These are phyloP conservation scores for Caenorhabditis sp. DNA, from an alignment of 2,888 invertebrate genomes.

Conservation along the genomic window DNA sequence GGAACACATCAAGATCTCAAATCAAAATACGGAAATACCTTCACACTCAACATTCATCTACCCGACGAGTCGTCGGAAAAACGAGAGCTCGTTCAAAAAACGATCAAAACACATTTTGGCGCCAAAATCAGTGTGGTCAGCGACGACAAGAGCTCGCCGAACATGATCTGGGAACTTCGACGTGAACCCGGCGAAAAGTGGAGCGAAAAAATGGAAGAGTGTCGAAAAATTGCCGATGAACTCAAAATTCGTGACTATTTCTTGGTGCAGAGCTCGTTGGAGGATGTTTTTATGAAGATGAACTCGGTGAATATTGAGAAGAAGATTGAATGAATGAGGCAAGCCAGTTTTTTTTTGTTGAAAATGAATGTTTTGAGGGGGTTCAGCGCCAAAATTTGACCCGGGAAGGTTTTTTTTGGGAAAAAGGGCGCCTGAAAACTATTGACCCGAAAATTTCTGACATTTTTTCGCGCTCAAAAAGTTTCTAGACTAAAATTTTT, in stretches of 20 bases:
- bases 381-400: no score
- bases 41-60: slow-evolving; percentile 44
- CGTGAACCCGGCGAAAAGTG: slow-evolving; percentile 12
- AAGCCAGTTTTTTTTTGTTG: background rate
- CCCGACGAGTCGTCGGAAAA: slow-evolving; percentile 6
- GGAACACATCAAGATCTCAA: background rate
- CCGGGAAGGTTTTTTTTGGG: no score
- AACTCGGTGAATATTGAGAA: background rate
- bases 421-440: no score
- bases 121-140: no score
- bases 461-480: no score
- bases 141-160: slow-evolving; percentile 4
- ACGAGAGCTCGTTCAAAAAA: no score
- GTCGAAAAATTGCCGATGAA: slow-evolving; percentile 20
- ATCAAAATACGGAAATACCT: slow-evolving; percentile 55
- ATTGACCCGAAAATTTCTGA: no score
- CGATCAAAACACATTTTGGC: background rate
- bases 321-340: no score
- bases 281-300: slow-evolving; percentile 17
- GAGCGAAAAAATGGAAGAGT: slow-evolving; percentile 20
- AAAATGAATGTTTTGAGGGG: no score
- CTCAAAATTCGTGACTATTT: slow-evolving; percentile 13
- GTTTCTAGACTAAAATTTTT: no score
- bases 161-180: no score
- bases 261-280: slow-evolving; percentile 23